Conservation (phyloP, 2,888 invertebrate species). For the Drosophila greeni region DNA sequence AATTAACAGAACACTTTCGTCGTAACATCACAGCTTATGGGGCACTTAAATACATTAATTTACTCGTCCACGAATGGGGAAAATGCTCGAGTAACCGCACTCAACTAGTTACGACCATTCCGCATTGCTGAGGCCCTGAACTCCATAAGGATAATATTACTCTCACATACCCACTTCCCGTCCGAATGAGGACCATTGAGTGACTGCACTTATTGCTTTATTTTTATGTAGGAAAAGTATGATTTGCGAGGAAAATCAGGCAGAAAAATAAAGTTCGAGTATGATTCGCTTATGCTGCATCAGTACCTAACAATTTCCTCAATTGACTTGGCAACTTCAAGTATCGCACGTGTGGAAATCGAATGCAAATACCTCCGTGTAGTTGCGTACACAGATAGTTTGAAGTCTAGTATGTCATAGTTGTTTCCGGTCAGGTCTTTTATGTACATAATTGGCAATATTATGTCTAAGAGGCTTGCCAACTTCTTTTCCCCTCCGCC, state of each 20-base stretch:
- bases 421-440: not conserved
- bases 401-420: not conserved
- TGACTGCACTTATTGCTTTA: not conserved
- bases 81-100: slow-evolving; percentile 1
- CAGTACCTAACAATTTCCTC: not conserved
- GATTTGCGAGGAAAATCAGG: not conserved
- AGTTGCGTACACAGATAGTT: not conserved
- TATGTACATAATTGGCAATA: not conserved
- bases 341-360: not conserved
- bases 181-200: not conserved
- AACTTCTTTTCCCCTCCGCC: not conserved
- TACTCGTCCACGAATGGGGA: slow-evolving; percentile 6
- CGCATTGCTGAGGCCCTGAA: not conserved
- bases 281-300: slow-evolving; percentile 11
- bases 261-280: slow-evolving; percentile 4
- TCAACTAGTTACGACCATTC: slow-evolving; percentile 19
- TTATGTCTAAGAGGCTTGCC: not conserved
- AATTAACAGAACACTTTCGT: slow-evolving; percentile 20
- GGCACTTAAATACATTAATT: slow-evolving; percentile 28
- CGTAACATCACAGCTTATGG: slow-evolving; percentile 25
- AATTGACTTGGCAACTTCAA: not conserved
- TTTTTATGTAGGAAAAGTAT: not conserved
- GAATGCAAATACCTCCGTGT: not conserved
- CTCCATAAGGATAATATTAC: not conserved
- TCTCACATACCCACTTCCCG: not conserved